Conservation (phyloP, 2,113 vertebrate species). For the Pycnonotus jocosus region DNA sequence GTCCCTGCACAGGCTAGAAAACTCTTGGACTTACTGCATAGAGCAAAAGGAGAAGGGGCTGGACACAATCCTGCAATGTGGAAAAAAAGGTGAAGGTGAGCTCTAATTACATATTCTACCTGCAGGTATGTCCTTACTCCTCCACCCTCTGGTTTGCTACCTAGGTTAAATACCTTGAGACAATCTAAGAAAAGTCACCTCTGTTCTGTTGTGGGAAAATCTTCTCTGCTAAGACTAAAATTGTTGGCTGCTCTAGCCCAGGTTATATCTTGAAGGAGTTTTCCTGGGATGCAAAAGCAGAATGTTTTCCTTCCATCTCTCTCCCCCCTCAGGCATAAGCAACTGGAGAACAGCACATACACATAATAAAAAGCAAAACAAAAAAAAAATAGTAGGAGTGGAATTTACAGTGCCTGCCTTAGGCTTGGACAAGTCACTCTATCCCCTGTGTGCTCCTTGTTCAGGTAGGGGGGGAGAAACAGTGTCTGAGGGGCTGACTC, state of each 20-base stretch:
- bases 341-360: background rate
- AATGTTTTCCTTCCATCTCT: background rate
- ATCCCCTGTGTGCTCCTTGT: rapidly evolving
- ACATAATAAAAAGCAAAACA: background rate
- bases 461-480: background rate
- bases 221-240: background rate
- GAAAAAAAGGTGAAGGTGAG: background rate
- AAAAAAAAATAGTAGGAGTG: background rate
- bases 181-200: background rate
- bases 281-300: background rate
- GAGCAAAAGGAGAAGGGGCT: background rate
- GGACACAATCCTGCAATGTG: background rate
- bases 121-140: background rate
- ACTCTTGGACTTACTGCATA: background rate
- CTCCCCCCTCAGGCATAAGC: background rate
- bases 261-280: background rate
- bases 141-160: background rate
- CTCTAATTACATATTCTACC: background rate
- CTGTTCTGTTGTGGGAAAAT: background rate
- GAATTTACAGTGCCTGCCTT: background rate
- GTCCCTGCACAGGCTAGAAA: background rate
- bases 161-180: background rate
- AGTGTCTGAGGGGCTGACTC: background rate
- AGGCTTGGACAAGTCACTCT: background rate
- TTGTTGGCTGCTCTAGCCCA: background rate